Conservation (phyloP, 2,113 vertebrate genomes). For the Kryptolebias marmoratus region DNA sequence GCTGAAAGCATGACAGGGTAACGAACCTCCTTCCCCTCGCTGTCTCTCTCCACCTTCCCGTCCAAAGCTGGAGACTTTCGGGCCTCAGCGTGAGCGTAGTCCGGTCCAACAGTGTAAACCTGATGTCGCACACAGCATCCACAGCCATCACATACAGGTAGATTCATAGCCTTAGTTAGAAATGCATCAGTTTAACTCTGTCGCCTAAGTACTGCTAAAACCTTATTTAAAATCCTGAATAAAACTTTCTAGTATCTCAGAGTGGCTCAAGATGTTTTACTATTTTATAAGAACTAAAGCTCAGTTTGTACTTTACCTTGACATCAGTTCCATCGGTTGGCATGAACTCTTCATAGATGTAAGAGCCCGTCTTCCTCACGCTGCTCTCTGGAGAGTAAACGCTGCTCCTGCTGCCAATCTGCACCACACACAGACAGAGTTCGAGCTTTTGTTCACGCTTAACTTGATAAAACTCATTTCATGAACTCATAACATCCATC, state of each 20-base stretch:
- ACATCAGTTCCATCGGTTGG: constrained; percentile 98
- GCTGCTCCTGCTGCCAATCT: constrained; percentile 98
- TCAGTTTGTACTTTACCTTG: constrained; percentile 82
- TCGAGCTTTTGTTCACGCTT: background rate
- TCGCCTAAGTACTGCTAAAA: background rate
- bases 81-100: constrained; percentile 97
- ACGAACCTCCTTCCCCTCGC: constrained; percentile 96
- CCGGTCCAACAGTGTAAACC: constrained; percentile 97
- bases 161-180: background rate
- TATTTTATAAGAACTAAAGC: too few species aligned
- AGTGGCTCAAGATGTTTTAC: background rate
- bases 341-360: constrained; percentile 99
- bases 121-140: constrained; percentile 55
- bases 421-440: constrained; percentile 4
- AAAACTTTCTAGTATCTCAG: background rate
- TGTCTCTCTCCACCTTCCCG: constrained; percentile 97
- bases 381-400: constrained; percentile 98
- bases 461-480: too few species aligned
- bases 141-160: background rate
- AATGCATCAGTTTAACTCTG: too few species aligned
- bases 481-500: background rate
- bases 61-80: constrained; percentile 96
- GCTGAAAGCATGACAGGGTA: constrained; percentile 98
- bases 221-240: background rate
- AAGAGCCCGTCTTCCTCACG: constrained; percentile 97